A percentile compares a stretch with the other conserved stretches of the same genome.
Conservation (phyloP, 2,113 vertebrate species). For the Misgurnus anguillicaudatus region DNA sequence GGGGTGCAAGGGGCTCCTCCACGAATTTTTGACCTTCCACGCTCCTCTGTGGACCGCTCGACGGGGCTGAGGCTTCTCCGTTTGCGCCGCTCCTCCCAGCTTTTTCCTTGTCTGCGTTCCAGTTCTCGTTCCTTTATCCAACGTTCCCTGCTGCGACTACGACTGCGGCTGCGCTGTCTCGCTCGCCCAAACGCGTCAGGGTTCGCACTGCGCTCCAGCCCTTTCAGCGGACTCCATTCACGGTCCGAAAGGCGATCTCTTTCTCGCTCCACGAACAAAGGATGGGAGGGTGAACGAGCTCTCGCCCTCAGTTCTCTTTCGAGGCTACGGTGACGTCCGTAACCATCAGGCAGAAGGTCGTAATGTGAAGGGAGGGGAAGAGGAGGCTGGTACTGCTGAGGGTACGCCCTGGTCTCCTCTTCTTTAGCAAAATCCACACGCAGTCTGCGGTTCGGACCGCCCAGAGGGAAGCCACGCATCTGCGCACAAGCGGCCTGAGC, state of each 20-base stretch:
- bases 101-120: slow-evolving; percentile 73
- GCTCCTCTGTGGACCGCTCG: slow-evolving; percentile 79
- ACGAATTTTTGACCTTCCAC: slow-evolving; percentile 78
- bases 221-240: slow-evolving; percentile 88
- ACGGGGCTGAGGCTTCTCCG: slow-evolving; percentile 81
- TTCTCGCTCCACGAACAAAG: slow-evolving; percentile 81
- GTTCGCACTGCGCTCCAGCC: slow-evolving; percentile 79
- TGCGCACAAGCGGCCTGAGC: slow-evolving; percentile 93
- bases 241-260: slow-evolving; percentile 81
- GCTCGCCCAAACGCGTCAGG: slow-evolving; percentile 82
- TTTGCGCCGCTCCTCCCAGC: slow-evolving; percentile 82
- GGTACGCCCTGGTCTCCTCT: slow-evolving; percentile 85
- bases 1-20: slow-evolving; percentile 69
- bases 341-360: slow-evolving; percentile 84
- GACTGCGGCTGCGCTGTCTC: slow-evolving; percentile 60
- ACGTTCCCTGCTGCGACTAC: slow-evolving; percentile 89
- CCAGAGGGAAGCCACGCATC: slow-evolving; percentile 94
- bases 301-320: slow-evolving; percentile 88
- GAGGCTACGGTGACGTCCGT: slow-evolving; percentile 83
- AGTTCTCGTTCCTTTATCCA: slow-evolving; percentile 80
- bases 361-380: slow-evolving; percentile 82
- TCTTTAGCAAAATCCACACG: slow-evolving; percentile 96
- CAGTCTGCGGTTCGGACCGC: slow-evolving; percentile 85
- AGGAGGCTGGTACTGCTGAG: slow-evolving; percentile 80
- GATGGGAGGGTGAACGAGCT: slow-evolving; percentile 85